Evolutionary conservation across 2,113 vertebrate species (phyloP), one percentile per base, ranked within the genome.

Genomic region (Pitta sordida): DNA sequence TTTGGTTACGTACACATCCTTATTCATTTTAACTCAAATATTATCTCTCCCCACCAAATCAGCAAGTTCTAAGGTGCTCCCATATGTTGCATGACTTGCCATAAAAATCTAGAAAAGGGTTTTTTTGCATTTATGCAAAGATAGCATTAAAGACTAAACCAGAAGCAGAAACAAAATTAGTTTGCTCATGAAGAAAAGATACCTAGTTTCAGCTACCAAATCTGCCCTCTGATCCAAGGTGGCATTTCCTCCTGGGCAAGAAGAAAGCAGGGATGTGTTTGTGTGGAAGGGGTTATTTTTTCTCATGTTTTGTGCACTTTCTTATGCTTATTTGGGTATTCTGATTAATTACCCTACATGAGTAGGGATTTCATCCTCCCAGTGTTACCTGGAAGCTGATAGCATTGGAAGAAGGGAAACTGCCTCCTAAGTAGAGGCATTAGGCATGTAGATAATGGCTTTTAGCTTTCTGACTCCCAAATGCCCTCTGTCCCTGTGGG

Each of bases 391-490:
- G 79, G 49, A 87, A 91, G 30, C 53, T 83, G 82, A 87, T 34
- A 88, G 49, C 9, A 1, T 60, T 3, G 20, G 63, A 49, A 91
- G 70, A 79, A 87, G 58, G 36, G 36, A 91, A 85, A 49, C n/a
- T 87, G 67, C 49, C 46, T 91, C 52, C 49, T 83, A 41, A 87
- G 46, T 53, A 90, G 91, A 78, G 58, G 34, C 63, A 87, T 90
- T 63, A 90, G 26, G 36, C 3, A 0, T 46, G 19, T 10, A 75
- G 74, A 53, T 83, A 94, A 87, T 58, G 49, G 75, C 70, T 93
- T 94, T 95, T 46, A 85, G 67, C 37, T 79, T 93, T 90, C 85
- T 91, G 32, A 9, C 73, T 95, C 52, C 17, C 34, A 82, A 78
- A 53, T 27, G 27, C 27, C 48, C 30, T 79, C 32, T 62, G 46